Conservation (phyloP, 2,113 vertebrate genomes). For the Lota lota region DNA sequence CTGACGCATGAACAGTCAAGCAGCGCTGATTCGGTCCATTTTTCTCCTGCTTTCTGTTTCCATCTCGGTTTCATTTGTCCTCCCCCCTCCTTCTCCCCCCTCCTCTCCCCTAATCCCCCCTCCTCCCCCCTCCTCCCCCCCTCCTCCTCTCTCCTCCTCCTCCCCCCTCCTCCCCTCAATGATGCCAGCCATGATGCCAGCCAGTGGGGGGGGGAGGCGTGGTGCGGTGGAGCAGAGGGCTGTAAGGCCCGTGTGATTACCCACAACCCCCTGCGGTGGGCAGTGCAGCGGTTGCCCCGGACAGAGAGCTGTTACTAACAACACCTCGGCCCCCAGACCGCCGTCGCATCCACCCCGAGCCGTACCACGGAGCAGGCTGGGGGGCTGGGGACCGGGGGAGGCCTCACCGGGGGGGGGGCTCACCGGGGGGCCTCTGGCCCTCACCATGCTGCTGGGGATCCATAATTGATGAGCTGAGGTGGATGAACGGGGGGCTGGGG, state of each 20-base stretch:
- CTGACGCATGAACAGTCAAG: constrained; percentile 57
- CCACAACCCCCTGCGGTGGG: constrained; percentile 48
- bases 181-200: constrained; percentile 63
- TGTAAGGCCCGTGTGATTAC: constrained; percentile 66
- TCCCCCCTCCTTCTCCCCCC: too few relatives aligned
- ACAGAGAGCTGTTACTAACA: constrained; percentile 71
- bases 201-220: constrained; percentile 53
- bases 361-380: constrained; percentile 62
- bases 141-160: constrained; percentile 5
- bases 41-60: constrained; percentile 45
- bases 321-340: constrained; percentile 68
- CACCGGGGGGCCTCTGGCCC: constrained; percentile 28
- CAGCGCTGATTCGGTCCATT: constrained; percentile 55
- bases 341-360: constrained; percentile 66
- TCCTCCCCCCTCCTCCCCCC: constrained; percentile 3
- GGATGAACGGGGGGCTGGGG: constrained; percentile 49
- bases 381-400: too few relatives aligned
- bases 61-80: constrained; percentile 60
- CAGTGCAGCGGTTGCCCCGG: constrained; percentile 41
- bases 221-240: constrained; percentile 45
- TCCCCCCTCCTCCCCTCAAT: constrained; percentile 37
- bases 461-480: constrained; percentile 67
- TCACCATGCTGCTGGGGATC: constrained; percentile 61
- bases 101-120: constrained; percentile 18
- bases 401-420: constrained; percentile 37